Evolutionary conservation across 2,888 invertebrate genomes (phyloP), one percentile per base, ranked within the genome.

Genomic region (Agrochola lychnidis): DNA sequence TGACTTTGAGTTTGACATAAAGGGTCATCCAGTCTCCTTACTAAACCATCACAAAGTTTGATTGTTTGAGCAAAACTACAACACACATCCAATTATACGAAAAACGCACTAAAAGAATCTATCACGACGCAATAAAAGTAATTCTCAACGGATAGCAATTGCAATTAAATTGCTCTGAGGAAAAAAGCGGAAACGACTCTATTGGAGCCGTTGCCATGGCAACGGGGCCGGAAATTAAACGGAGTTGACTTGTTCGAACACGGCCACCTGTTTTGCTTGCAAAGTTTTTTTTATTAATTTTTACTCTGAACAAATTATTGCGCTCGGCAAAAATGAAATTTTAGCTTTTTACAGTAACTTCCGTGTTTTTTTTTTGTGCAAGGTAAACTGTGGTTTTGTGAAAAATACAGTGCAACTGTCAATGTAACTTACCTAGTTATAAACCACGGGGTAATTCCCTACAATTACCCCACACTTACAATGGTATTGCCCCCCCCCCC

Each of bases 151-250:
- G 78, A 87, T 80, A 71, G 36, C 70, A 66, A 81, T 71, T 82
- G 87, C 83, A 90, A 91, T 91, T 89, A 90, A 86, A 89, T 87
- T 83, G 83, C 78, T 84, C 84, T 66, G 78, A 86, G 85, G 56
- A 87, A 88, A 88, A 88, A 86, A 70, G 83, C 81, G 85, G 85
- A 85, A 87, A 85, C 81, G 76, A 84, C 79, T 78, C 74, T 84
- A 87, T 87, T 83, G 87, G 78, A 81, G 72, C 80, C 84, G 90
- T 90, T 82, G 81, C 87, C 78, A 88, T 89, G 83, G 85, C 84
- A 88, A 91, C 90, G 59, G 59, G 75, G 77, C 87, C 91, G 92
- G 93, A 92, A 91, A 93, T 92, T 92, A 91, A 92, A 90, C 83
- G 45, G 81, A 87, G 89, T 89, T 87, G 88, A 89, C 87, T 89